phyloP scores from a whole-genome alignment of 2,888 invertebrate species.

The Buathra laborator region DNA sequence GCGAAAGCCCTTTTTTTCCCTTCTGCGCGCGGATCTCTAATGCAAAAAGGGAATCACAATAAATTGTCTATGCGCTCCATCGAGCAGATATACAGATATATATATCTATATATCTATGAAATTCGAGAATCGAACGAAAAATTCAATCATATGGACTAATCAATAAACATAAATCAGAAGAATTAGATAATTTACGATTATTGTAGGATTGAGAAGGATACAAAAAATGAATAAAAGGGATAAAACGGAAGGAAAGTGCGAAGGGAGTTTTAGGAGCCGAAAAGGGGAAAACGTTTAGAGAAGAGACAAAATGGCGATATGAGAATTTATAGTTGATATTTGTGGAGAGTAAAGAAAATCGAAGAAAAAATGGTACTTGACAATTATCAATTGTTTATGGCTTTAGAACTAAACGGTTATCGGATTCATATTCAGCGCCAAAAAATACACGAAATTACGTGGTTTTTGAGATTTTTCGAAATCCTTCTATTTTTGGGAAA shows the following conservation, averaged over 20 bases:
- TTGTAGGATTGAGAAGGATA: not conserved
- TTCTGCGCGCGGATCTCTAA: slow-evolving; percentile 23
- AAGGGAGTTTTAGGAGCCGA: slow-evolving; percentile 8
- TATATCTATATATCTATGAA: not conserved
- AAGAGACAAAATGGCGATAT: not conserved
- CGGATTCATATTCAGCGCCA: too few relatives aligned
- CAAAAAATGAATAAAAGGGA: not conserved
- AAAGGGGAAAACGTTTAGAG: slow-evolving; percentile 3
- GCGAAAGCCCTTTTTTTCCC: slow-evolving; percentile 17
- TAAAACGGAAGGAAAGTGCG: not conserved
- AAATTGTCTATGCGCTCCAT: slow-evolving; percentile 52
- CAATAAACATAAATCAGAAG: slow-evolving; percentile 58
- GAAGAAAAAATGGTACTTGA: too few relatives aligned
- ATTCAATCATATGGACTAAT: slow-evolving; percentile 45
- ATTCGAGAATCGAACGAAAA: slow-evolving; percentile 45
- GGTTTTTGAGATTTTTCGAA: too few relatives aligned
- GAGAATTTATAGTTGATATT: not conserved
- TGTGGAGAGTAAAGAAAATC: too few relatives aligned
- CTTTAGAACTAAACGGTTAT: too few relatives aligned
- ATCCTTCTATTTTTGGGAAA: too few relatives aligned
- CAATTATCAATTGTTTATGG: not conserved
- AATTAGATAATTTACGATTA: slow-evolving; percentile 42
- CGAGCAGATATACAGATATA: not conserved
- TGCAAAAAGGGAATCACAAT: slow-evolving; percentile 65
- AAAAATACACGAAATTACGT: too few relatives aligned